Evolutionary conservation across 1,140 invertebrate species (phyloP).

Genomic region (Coelopa frigida): DNA sequence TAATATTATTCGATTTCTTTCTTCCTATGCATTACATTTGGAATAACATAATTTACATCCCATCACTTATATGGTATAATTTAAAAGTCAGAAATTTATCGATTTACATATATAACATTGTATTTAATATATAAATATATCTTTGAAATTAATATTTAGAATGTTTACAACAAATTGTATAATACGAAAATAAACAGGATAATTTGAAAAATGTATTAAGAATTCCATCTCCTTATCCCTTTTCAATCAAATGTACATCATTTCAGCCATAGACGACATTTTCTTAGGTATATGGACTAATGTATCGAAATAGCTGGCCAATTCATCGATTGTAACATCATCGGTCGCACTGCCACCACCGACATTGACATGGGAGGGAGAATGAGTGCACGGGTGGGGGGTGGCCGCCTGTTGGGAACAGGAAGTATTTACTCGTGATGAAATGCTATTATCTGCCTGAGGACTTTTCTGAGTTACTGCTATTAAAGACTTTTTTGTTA

Average conservation of each 20-base stretch:
- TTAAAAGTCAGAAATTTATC: no score
- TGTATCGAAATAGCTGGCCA: constrained; percentile 88
- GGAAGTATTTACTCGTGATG: constrained; percentile 24
- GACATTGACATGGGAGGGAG: constrained; percentile 32
- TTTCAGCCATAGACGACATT: constrained; percentile 93
- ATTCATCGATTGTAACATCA: constrained; percentile 81
- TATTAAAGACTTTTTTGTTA: neutral
- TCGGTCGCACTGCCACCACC: constrained; percentile 51
- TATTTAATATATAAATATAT: no score
- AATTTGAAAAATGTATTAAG: no score
- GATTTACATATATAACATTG: no score
- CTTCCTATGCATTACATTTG: no score
- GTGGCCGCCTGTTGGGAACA: constrained; percentile 61
- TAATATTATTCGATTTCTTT: no score
- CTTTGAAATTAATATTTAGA: no score
- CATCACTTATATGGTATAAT: no score
- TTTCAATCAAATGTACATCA: constrained; percentile 80
- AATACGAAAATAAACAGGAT: no score
- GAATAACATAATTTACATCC: no score
- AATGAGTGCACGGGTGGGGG: constrained; percentile 45
- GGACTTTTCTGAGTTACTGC: neutral
- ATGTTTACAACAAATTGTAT: no score
- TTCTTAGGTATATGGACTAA: constrained; percentile 91
- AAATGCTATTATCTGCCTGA: neutral
- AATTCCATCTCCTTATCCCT: no score